Evolutionary conservation across 1,140 invertebrate genomes (phyloP), one percentile per base, ranked within the genome.

Genomic region (Aporrectodea caliginosa): DNA sequence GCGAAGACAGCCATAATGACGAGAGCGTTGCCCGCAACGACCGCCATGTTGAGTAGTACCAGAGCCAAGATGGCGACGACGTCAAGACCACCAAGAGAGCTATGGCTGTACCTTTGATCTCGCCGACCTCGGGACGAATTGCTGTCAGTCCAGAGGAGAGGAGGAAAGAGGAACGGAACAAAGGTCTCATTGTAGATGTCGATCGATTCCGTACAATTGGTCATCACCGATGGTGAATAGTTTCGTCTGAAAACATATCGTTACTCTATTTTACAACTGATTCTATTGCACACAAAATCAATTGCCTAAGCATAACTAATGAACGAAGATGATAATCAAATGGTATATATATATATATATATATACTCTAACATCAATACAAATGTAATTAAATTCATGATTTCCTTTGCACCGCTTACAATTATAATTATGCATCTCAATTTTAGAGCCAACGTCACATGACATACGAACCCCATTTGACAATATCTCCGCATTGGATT

Each of bases 1-100:
- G 94, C 91, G 83, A 93, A 93, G 12, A 97, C 94, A 35, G 94
- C 94, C 6, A 96, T 91, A 86, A 90, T 87, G 2, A 97, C 95
- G 76, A 97, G 89, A 73, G 95, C 92, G 88, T 98, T 98, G 35
- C 95, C 95, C 35, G 95, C 91, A 74, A 95, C 91, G 0, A 94
- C 95, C 69, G 91, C 91, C 12, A 94, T 93, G 84, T 92, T 92
- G 12, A 78, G 30, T 32, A 72, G 22, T 22, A 22, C 43, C 43
- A 58, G 43, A 22, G 43, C 43, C 22, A 58, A 6, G 6, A 58
- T 58, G 43, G 43, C 43, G 43, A 58, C 43, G 43, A 58, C 43
- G 43, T 58, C 43, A 22, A 12, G 6, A 22, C 6, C 43, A 22
- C 6, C 43, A 6, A 58, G 43, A 22, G 43, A n/a, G 43, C 43